These are phyloP conservation scores for Oscheius sp. DNA, from an alignment of 2,888 invertebrate species.

Conservation along the genomic window DNA sequence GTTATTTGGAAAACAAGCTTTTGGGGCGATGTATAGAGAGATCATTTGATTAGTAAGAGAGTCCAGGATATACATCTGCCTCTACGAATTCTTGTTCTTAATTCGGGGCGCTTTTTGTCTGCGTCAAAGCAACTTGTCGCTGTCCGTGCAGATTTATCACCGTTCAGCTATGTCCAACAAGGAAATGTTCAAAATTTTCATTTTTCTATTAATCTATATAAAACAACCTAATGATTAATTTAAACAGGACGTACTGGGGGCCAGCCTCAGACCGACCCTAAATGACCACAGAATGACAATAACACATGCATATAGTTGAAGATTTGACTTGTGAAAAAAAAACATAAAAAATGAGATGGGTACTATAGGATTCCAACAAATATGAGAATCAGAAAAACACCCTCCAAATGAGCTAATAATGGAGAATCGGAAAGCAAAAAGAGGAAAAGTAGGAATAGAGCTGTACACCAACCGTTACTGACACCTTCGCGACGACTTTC, in stretches of 20 bases:
- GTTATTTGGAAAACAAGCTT: neutral
- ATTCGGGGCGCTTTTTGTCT: constrained; percentile 23
- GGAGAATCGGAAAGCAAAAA: neutral
- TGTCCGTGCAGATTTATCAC: constrained; percentile 11
- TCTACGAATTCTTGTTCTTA: constrained; percentile 24
- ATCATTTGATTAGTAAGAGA: constrained; percentile 12
- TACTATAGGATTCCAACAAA: neutral
- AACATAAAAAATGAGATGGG: neutral
- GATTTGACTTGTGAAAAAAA: neutral
- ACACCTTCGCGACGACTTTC: constrained; percentile 15
- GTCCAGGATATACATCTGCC: neutral
- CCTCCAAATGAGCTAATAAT: constrained; percentile 1
- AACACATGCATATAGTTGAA: neutral
- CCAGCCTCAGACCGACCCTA: constrained; percentile 23
- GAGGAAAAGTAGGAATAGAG: neutral
- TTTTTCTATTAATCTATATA: constrained; percentile 9
- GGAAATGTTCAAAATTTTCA: neutral
- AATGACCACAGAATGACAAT: neutral
- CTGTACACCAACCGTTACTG: neutral
- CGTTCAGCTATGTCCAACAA: neutral
- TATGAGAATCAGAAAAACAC: constrained; percentile 15
- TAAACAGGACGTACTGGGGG: constrained; percentile 19
- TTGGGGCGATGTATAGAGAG: neutral
- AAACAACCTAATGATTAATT: neutral
- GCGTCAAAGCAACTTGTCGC: constrained; percentile 22